phyloP scores from a whole-genome alignment of 2,888 invertebrate species.

The Ernsta delagoae region DNA sequence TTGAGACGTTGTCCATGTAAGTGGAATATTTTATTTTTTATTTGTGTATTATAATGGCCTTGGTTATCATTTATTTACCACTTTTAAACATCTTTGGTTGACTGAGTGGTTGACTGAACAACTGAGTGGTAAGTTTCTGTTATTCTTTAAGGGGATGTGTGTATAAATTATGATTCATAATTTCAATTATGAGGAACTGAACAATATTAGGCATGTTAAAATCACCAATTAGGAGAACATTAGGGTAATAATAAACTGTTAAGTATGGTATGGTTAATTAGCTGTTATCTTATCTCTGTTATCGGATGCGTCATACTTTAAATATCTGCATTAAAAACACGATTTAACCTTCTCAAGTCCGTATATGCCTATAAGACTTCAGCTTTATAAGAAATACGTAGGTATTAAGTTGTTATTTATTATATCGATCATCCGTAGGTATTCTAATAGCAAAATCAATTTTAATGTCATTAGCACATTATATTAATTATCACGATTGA shows the following conservation, averaged over 20 bases:
- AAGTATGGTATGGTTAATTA: not conserved
- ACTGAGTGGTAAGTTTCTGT: too few relatives aligned
- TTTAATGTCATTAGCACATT: not conserved
- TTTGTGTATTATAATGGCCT: too few relatives aligned
- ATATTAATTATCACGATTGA: too few relatives aligned
- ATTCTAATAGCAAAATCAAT: not conserved
- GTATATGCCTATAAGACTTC: not conserved
- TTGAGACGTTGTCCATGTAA: too few relatives aligned
- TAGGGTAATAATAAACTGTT: slow-evolving; percentile 2
- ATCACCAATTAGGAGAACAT: not conserved
- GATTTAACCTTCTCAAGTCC: slow-evolving; percentile 7
- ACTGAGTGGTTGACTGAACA: too few relatives aligned
- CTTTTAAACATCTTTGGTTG: too few relatives aligned
- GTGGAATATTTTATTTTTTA: too few relatives aligned
- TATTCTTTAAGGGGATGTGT: too few relatives aligned
- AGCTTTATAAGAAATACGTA: not conserved
- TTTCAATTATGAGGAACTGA: not conserved
- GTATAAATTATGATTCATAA: too few relatives aligned
- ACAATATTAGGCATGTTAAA: not conserved
- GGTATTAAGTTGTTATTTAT: not conserved
- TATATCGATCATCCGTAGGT: not conserved
- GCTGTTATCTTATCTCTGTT: slow-evolving; percentile 18
- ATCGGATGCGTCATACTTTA: slow-evolving; percentile 15
- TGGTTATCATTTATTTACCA: too few relatives aligned
- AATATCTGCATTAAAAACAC: slow-evolving; percentile 13